A percentile compares a stretch with the other conserved stretches of the same genome.
Conservation (phyloP, 2,113 vertebrate species). For the Paradoxurus hermaphroditus region DNA sequence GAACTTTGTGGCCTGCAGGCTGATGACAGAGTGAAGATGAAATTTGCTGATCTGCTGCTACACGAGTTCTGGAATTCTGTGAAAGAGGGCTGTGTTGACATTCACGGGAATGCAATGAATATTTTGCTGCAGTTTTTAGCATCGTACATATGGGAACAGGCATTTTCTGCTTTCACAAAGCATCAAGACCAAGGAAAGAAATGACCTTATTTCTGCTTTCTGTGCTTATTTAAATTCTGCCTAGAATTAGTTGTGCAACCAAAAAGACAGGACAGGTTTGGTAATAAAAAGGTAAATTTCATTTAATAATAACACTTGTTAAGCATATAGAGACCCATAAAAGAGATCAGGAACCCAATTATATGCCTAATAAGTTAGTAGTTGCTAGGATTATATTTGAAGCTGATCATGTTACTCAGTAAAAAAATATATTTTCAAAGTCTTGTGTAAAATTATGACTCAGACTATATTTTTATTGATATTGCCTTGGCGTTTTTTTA, state of each 20-base stretch:
- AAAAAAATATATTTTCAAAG: neutral
- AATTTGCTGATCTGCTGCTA: neutral
- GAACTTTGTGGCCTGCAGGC: neutral
- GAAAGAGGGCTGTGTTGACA: neutral
- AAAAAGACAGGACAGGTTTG: neutral
- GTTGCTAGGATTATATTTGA: neutral
- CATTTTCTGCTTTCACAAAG: neutral
- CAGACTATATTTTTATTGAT: neutral
- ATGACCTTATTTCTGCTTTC: neutral
- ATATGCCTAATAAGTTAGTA: neutral
- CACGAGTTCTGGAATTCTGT: neutral
- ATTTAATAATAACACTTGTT: neutral
- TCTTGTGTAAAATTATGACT: neutral
- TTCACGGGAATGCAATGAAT: neutral
- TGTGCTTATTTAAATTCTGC: neutral
- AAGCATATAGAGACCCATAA: neutral
- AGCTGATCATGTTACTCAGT: neutral
- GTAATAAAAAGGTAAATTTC: neutral
- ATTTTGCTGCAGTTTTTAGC: neutral
- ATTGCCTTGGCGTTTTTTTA: neutral
- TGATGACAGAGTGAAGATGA: neutral
- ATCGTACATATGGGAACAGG: neutral
- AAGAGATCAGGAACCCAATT: neutral
- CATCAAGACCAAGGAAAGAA: neutral
- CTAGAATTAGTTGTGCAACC: neutral